Percentiles rank a stretch among this genome's conserved stretches.
phyloP scores from a whole-genome alignment of 2,888 invertebrate species.

The Hemicrepidius hirtus region DNA sequence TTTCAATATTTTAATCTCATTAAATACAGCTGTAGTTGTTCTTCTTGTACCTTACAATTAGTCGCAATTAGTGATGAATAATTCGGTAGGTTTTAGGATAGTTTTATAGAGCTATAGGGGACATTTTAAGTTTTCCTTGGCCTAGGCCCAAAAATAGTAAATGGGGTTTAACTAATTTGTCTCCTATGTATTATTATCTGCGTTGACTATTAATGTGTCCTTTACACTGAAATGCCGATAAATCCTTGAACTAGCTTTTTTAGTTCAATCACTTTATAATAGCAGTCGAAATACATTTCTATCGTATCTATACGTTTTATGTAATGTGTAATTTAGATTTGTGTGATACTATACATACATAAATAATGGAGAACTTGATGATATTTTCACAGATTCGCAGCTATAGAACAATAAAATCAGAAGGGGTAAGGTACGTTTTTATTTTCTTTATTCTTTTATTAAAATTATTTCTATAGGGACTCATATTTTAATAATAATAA shows the following conservation, averaged over 20 bases:
- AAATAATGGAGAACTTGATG: no score
- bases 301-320: no score
- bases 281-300: no score
- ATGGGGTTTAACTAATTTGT: background rate
- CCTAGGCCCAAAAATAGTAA: constrained; percentile 14
- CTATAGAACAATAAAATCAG: no score
- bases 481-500: no score
- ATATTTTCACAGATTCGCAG: no score
- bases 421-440: no score
- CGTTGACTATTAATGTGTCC: background rate
- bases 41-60: background rate
- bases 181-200: background rate
- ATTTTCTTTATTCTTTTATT: no score
- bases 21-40: background rate
- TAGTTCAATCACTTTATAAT: background rate
- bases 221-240: background rate
- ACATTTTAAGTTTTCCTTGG: background rate
- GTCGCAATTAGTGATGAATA: constrained; percentile 10
- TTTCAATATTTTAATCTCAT: constrained; percentile 1
- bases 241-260: background rate
- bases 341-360: background rate
- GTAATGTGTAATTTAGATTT: no score
- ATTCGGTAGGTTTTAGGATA: background rate
- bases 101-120: background rate
- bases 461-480: no score